Percentiles rank a stretch among this genome's conserved stretches.
These are phyloP conservation scores for Myripristis jacobus DNA, from an alignment of 2,797 vertebrate genomes.

Conservation along the genomic window DNA sequence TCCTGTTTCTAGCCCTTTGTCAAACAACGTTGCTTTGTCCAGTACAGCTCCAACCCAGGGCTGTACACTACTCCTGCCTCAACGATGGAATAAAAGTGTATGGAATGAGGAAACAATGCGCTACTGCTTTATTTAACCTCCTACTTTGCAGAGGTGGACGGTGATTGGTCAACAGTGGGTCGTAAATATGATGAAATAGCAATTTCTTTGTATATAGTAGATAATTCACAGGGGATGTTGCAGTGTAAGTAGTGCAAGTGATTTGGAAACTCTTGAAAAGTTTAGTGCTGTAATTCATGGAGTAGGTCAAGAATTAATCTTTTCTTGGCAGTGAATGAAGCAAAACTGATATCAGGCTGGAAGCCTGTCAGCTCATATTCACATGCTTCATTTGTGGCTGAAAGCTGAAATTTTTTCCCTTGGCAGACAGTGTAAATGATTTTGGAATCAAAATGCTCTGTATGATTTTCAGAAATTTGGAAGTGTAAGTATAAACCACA, in stretches of 20 bases:
- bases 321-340: not conserved
- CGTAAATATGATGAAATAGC: constrained; percentile 76
- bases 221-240: not conserved
- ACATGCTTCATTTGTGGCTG: too few species aligned
- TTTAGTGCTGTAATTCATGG: not conserved
- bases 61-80: constrained; percentile 19
- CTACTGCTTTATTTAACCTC: constrained; percentile 59
- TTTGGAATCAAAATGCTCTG: too few species aligned
- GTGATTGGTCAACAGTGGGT: constrained; percentile 65
- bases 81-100: constrained; percentile 11
- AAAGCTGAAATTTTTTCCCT: too few species aligned
- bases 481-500: too few species aligned
- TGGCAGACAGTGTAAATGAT: too few species aligned
- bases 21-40: constrained; percentile 14
- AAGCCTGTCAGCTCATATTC: not conserved
- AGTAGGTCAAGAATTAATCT: constrained; percentile 3
- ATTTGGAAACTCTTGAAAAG: not conserved
- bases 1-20: constrained; percentile 23
- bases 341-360: not conserved
- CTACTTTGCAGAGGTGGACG: constrained; percentile 26
- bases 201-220: not conserved
- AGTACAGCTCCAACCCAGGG: constrained; percentile 18
- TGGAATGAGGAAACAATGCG: constrained; percentile 23
- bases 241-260: not conserved
- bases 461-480: too few species aligned